A percentile compares a stretch with the other conserved stretches of the same genome.
phyloP scores from a whole-genome alignment of 2,797 vertebrate species.

The Thalassophryne amazonica region DNA sequence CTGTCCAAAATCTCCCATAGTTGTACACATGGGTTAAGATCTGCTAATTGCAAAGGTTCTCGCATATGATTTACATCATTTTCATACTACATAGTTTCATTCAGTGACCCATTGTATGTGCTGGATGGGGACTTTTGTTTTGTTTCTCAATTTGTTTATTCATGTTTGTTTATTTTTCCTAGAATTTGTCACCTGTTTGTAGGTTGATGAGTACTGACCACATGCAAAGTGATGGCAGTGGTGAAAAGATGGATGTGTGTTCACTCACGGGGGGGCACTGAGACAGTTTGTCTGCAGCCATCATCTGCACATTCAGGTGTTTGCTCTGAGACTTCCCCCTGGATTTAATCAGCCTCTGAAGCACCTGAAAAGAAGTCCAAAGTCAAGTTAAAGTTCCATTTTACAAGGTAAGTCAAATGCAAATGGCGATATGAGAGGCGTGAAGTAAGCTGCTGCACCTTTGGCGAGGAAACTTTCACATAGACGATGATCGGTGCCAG shows the following conservation, averaged over 20 bases:
- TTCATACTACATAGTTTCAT: no score
- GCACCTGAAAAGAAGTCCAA: constrained; percentile 75
- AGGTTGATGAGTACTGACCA: background rate
- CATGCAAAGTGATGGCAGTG: background rate
- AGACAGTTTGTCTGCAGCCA: constrained; percentile 93
- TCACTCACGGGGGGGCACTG: constrained; percentile 92
- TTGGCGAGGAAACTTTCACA: constrained; percentile 94
- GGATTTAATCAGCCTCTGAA: constrained; percentile 93
- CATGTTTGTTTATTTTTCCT: no score
- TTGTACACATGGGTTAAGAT: no score
- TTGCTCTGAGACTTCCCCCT: constrained; percentile 98
- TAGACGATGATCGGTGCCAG: constrained; percentile 93
- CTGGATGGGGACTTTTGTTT: no score
- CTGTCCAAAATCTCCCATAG: no score
- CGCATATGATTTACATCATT: no score
- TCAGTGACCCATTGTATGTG: no score
- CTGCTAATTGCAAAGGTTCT: no score
- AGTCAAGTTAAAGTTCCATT: background rate
- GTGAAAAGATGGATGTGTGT: background rate
- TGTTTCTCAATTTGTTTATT: no score
- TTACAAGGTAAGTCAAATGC: background rate
- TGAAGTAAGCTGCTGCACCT: constrained; percentile 73
- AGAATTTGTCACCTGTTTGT: no score
- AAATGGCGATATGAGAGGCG: background rate
- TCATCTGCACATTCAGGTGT: constrained; percentile 96